Evolutionary conservation across 2,113 vertebrate species (phyloP).

Genomic region (Phylloscopus trochiloides): DNA sequence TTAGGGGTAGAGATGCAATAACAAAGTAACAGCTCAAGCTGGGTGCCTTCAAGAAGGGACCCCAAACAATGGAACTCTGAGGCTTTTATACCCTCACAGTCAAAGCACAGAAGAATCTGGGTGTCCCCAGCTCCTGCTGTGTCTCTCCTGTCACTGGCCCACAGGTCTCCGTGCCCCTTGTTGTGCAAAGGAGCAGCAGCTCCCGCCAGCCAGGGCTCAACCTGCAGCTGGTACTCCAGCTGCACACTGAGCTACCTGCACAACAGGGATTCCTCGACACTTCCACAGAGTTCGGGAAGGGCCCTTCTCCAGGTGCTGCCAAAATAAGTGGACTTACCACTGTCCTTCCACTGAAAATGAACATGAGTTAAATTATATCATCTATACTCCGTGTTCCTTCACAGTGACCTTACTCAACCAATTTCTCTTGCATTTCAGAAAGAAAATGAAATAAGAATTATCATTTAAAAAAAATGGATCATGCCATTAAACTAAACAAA

Average conservation of each 20-base stretch:
- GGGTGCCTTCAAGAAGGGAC: too few species aligned
- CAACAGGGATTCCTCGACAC: background rate
- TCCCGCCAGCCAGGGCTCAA: background rate
- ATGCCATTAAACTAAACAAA: background rate
- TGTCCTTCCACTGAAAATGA: background rate
- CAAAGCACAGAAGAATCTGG: background rate
- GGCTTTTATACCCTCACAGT: background rate
- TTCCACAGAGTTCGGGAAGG: background rate
- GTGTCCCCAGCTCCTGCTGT: rapidly evolving
- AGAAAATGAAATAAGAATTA: background rate
- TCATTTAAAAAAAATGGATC: background rate
- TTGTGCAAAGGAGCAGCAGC: background rate
- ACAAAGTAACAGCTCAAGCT: background rate
- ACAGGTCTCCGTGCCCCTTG: rapidly evolving
- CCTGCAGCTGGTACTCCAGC: background rate
- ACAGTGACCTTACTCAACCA: background rate
- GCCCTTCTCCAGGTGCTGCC: background rate
- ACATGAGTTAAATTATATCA: background rate
- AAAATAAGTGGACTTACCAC: background rate
- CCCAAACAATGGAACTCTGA: background rate
- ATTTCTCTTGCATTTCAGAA: background rate
- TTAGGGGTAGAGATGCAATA: background rate
- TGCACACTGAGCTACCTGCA: background rate
- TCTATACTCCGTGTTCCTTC: background rate
- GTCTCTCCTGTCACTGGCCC: rapidly evolving